Evolutionary conservation across 1,140 invertebrate genomes (phyloP), one percentile per base, ranked within the genome.

Genomic region (Brachionus calyciflorus): DNA sequence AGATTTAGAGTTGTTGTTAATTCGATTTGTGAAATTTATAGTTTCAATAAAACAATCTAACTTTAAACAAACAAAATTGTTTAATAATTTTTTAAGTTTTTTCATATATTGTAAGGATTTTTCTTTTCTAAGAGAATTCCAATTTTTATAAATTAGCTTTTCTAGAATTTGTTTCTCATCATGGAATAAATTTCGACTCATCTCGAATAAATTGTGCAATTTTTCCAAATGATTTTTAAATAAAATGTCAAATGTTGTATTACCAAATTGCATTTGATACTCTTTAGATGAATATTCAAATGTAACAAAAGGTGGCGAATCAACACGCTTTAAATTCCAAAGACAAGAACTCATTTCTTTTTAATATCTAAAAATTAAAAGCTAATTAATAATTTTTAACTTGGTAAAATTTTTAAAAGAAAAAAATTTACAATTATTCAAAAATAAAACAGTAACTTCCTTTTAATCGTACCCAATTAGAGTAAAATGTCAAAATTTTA

Each of bases 71-170:
- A 73, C 2, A 33, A 28, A 55, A 26, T 33, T 12, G 3, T 28
- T 73, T 26, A 73, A 30, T 24, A 37, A 37, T 9, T 37, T n/a
- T 41, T 49, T 55, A 28, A 73, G n/a, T 41, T 73, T 73, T 41
- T 73, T 73, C 69, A 73, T 49, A 28, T 37, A 55, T 28, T 73
- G 69, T 10, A 73, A 7, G 5, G 46, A 49, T 51, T 55, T 73
- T 73, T 73, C 69, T 73, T 73, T 73, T 12, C 69, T 44, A 14
- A 73, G 41, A 17, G 69, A 17, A 55, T 73, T 73, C 69, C 69
- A 73, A 55, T 73, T 49, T 51, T 73, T 73, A 17, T 51, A 73
- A 49, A 73, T 55, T 30, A 73, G 5, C 12, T 55, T 49, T 19
- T 73, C 69, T 10, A 65, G 44, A 12, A 65, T 65, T 65, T 44